phyloP scores from a whole-genome alignment of 2,113 vertebrate species.

The Misgurnus mizolepis region DNA sequence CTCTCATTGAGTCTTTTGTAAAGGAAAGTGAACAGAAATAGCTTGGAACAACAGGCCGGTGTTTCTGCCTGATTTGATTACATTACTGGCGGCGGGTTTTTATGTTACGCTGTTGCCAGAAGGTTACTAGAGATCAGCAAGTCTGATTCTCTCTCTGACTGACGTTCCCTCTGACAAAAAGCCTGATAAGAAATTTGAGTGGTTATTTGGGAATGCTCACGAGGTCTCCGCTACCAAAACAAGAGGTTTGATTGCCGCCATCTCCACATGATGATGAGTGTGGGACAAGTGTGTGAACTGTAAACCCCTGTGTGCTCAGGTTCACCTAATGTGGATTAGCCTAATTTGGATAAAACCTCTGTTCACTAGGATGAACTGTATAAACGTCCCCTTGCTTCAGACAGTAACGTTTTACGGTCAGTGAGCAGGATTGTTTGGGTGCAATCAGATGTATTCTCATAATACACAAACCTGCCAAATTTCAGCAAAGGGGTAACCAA shows the following conservation, averaged over 20 bases:
- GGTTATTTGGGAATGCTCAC: neutral
- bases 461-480: too few relatives aligned
- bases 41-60: constrained; percentile 39
- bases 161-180: neutral
- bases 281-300: neutral
- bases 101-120: constrained; percentile 28
- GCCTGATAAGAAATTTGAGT: neutral
- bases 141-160: neutral
- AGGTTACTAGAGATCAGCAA: constrained; percentile 37
- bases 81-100: constrained; percentile 39
- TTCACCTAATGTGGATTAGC: too few relatives aligned
- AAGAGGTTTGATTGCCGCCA: constrained; percentile 14
- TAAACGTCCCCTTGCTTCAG: too few relatives aligned
- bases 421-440: too few relatives aligned
- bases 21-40: constrained; percentile 35
- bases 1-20: constrained; percentile 17
- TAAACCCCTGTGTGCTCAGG: neutral
- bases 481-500: too few relatives aligned
- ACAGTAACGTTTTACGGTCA: too few relatives aligned
- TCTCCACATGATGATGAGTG: neutral
- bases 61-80: constrained; percentile 48
- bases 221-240: neutral
- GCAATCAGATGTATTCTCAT: too few relatives aligned
- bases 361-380: too few relatives aligned
- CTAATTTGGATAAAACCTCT: too few relatives aligned